phyloP scores from a whole-genome alignment of 2,797 vertebrate genomes.

The Benthosema pterotum region DNA sequence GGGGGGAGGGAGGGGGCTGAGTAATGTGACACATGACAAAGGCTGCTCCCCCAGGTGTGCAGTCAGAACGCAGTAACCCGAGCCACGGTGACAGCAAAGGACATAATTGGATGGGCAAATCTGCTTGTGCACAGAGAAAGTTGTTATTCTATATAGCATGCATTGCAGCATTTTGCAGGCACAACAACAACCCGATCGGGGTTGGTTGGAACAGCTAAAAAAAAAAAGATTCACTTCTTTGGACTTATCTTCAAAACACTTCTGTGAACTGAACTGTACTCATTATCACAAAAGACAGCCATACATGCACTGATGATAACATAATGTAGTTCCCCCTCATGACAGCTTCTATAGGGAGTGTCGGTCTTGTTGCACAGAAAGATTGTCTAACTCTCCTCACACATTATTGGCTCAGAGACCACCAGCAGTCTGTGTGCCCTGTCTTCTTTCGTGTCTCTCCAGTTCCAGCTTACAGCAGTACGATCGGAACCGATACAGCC shows the following conservation, averaged over 20 bases:
- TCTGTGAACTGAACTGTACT: background rate
- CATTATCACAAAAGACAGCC: background rate
- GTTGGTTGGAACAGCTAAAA: no score
- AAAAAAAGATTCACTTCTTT: no score
- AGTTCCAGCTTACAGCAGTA: conserved; percentile 37
- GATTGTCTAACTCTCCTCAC: conserved; percentile 37
- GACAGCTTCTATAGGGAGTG: conserved; percentile 13
- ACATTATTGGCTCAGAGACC: conserved; percentile 62
- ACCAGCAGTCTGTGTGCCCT: no score
- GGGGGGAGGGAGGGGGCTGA: no score
- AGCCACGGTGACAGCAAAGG: conserved; percentile 24
- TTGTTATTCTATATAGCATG: conserved; percentile 22
- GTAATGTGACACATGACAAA: conserved; percentile 6
- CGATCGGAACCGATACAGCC: no score
- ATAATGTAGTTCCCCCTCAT: conserved; percentile 13
- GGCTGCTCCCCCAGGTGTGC: conserved; percentile 39
- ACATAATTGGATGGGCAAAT: conserved; percentile 19
- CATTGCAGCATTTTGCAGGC: conserved; percentile 36
- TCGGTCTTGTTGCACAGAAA: conserved; percentile 48
- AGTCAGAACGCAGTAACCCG: conserved; percentile 42
- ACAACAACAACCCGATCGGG: no score
- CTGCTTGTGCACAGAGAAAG: conserved; percentile 36
- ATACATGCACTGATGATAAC: background rate
- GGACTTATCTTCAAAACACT: no score
- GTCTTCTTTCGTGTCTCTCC: no score